Base-by-base conservation (phyloP, 2,797 vertebrate genomes). In the Spatula clypeata region DNA sequence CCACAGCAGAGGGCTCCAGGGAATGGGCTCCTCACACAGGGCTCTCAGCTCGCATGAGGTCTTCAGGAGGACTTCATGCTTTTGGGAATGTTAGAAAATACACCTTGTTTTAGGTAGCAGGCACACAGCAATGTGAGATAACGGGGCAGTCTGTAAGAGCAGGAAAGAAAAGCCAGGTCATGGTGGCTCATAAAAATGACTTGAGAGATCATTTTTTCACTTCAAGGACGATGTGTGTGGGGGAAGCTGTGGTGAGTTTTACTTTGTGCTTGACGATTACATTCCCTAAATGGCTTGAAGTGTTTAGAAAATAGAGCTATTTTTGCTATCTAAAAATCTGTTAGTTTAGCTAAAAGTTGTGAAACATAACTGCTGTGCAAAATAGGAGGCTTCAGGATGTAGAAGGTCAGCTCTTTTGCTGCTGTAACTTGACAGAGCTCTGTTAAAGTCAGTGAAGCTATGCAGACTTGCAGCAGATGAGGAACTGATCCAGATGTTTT, bases 21-120 rank as follows among this genome's bases (percentile, higher is more conserved):
- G 8, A 65, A 1, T 1, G 2, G n/a, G n/a, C 36, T 88, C 10
- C 79, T 76, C 1, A 1, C 26, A 11, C 14, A 47, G 49, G 24
- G 34, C 44, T 73, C 47, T 54, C 24, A 2, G n/a, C 31, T 71
- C 2, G 1, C 0, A 0, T 42, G 31, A 8, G 74, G 15, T 57
- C 58, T 69, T 51, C 45, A 53, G 61, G 36, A 64, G 36, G n/a
- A 49, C 36, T 72, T 93, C 1, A 3, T 71, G 36, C 26, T 29
- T 77, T 71, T 49, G 27, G 29, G 14, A 16, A 51, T 71, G 20
- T 21, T 58, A 55, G 54, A 36, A 64, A 70, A 53, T 26, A 26
- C 1, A 0, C 10, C 21, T 70, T 58, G 13, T 6, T 60, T 55
- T 57, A 73, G 31, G 29, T 27, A 29, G 8, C 12, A 57, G 62